Conservation (phyloP, 2,888 invertebrate species). For the Subacronicta megacephala region DNA sequence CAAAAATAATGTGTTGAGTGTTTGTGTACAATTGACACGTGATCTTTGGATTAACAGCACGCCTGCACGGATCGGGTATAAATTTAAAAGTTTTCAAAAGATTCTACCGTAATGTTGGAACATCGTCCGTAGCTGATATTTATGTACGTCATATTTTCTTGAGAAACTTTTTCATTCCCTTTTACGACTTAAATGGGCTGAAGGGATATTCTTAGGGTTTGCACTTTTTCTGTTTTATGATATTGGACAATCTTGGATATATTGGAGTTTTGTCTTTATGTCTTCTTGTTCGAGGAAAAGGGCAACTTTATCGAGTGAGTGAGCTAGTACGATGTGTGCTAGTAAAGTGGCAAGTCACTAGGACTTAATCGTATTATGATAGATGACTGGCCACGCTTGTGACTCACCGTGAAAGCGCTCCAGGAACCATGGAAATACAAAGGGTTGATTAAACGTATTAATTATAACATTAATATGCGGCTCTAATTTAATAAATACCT, state of each 20-base stretch:
- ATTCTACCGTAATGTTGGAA: slow-evolving; percentile 70
- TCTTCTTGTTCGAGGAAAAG: slow-evolving; percentile 40
- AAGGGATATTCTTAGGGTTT: slow-evolving; percentile 73
- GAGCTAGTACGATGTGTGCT: slow-evolving; percentile 12
- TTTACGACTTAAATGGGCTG: slow-evolving; percentile 76
- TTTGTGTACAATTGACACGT: slow-evolving; percentile 40
- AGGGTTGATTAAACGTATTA: slow-evolving; percentile 36
- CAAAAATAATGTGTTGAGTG: slow-evolving; percentile 21
- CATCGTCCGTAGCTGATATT: slow-evolving; percentile 79
- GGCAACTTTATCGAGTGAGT: slow-evolving; percentile 37
- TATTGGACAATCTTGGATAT: slow-evolving; percentile 65
- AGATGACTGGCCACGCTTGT: slow-evolving; percentile 67
- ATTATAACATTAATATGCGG: slow-evolving; percentile 18
- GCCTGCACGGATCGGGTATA: slow-evolving; percentile 58
- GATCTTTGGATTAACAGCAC: slow-evolving; percentile 49
- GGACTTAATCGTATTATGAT: slow-evolving; percentile 66
- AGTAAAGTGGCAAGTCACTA: slow-evolving; percentile 60
- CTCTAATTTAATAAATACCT: slow-evolving; percentile 20
- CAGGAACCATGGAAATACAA: slow-evolving; percentile 41
- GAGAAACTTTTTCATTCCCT: slow-evolving; percentile 75
- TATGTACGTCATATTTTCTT: slow-evolving; percentile 82
- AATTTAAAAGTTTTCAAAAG: slow-evolving; percentile 70
- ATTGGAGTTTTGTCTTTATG: slow-evolving; percentile 37
- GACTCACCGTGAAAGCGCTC: slow-evolving; percentile 66
- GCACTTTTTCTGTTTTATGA: slow-evolving; percentile 77